A percentile compares a stretch with the other conserved stretches of the same genome.
phyloP scores from a whole-genome alignment of 2,888 invertebrate species.

The Erebia epiphron region DNA sequence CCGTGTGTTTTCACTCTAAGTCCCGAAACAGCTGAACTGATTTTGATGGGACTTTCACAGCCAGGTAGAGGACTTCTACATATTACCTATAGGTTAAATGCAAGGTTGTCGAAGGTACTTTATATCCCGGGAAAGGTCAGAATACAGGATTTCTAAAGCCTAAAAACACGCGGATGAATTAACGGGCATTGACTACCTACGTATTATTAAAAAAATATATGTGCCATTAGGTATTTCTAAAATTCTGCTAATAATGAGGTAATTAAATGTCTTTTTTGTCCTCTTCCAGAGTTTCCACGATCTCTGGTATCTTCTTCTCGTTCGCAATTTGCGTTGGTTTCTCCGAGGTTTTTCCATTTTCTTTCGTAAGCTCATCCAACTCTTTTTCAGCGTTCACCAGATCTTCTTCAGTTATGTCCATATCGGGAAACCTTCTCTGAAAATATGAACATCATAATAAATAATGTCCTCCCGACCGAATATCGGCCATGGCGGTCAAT shows the following conservation, averaged over 20 bases:
- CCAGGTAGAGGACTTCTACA: not conserved
- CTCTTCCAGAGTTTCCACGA: constrained; percentile 32
- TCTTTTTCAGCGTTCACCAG: constrained; percentile 69
- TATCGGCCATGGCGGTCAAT: no score
- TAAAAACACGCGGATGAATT: not conserved
- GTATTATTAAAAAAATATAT: not conserved
- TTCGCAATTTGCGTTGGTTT: constrained; percentile 35
- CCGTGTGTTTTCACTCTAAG: no score
- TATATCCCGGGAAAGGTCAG: not conserved
- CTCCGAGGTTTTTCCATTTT: constrained; percentile 49
- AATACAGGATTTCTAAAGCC: not conserved
- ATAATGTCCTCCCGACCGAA: no score
- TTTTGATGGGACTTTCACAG: not conserved
- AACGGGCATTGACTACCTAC: not conserved
- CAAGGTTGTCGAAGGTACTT: not conserved
- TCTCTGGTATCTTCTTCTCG: constrained; percentile 36
- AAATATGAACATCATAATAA: constrained; percentile 35
- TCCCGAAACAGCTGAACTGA: no score
- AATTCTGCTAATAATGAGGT: constrained; percentile 24
- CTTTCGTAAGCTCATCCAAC: constrained; percentile 63
- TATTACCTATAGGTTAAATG: no score
- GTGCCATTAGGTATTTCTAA: not conserved
- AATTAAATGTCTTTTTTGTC: constrained; percentile 37
- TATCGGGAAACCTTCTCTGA: constrained; percentile 70
- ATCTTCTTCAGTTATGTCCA: constrained; percentile 75